Base-by-base conservation (phyloP, 2,888 invertebrate genomes). In the Drosophila hawaiiensis region DNA sequence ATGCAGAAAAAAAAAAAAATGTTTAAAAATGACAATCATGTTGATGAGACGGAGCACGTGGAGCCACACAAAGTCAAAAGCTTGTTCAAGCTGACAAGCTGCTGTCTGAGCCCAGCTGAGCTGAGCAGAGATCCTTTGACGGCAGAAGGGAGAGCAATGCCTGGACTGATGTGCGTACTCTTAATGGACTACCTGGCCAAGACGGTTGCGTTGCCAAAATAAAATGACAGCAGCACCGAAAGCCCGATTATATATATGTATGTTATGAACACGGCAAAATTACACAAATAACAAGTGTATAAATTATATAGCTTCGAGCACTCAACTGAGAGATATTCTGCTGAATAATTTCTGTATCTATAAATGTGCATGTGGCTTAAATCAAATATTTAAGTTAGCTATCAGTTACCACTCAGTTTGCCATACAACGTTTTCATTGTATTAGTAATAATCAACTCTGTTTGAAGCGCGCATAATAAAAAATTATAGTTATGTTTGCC, bases 1-100 rank as follows among this genome's bases (percentile, higher is more conserved):
- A 74, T 81, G 71, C 43, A 72, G 55, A 68, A 60, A 53, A 56
- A 49, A 56, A 49, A 64, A 73, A 49, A 64, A 71, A 68, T 67
- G 58, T 54, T 71, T 68, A 58, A 83, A 84, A 87, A 84, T 87
- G 89, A 76, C 86, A 87, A 87, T 87, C 86, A 89, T 82, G 58
- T 37, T 68, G 88, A 76, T 82, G 79, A 78, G 67, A 63, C 39
- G 69, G 56, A 59, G 75, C 76, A 82, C 69, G 73, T 77, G 79
- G 62, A 33, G 49, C 28, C 43, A 28, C 31, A 29, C 37, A 22
- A 25, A 50, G 35, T 56, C 43, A 50, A 53, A 35, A 67, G 68
- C 79, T 82, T 66, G 72, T 64, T 69, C 65, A 56, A 50, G 64
- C 73, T 84, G 89, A 86, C 89, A 86, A 78, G 74, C 73, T 70